Conservation (phyloP, 2,888 invertebrate genomes). For the Caenorhabditis virilis region DNA sequence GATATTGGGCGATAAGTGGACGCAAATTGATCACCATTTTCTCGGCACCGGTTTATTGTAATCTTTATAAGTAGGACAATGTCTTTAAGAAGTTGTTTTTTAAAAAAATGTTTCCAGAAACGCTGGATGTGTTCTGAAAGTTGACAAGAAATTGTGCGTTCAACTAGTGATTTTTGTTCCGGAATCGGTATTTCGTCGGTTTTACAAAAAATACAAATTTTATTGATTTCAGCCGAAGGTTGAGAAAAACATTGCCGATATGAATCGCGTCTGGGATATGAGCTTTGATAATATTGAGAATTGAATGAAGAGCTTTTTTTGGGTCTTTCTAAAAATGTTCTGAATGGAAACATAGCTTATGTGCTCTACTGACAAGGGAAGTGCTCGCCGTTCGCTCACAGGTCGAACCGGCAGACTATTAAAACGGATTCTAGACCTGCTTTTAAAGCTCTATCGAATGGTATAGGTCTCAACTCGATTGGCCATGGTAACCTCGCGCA, state of each 20-base stretch:
- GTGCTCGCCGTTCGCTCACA: too few relatives aligned
- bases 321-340: too few relatives aligned
- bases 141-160: slow-evolving; percentile 31
- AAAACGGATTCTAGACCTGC: too few relatives aligned
- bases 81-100: neutral
- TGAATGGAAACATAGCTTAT: too few relatives aligned
- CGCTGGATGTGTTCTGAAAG: slow-evolving; percentile 44
- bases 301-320: neutral
- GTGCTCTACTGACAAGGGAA: too few relatives aligned
- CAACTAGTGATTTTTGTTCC: slow-evolving; percentile 51
- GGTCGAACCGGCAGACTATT: too few relatives aligned
- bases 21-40: slow-evolving; percentile 49
- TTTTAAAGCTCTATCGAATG: too few relatives aligned
- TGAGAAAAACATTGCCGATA: slow-evolving; percentile 15
- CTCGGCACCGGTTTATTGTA: slow-evolving; percentile 53
- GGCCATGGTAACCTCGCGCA: too few relatives aligned
- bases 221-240: slow-evolving; percentile 5
- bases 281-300: slow-evolving; percentile 9
- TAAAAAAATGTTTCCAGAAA: slow-evolving; percentile 17
- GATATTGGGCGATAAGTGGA: slow-evolving; percentile 47
- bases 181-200: slow-evolving; percentile 19
- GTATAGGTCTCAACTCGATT: too few relatives aligned
- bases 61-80: slow-evolving; percentile 28
- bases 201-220: neutral
- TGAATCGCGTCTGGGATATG: slow-evolving; percentile 25